Percentiles rank a stretch among this genome's conserved stretches.
Conservation (phyloP, 1,140 invertebrate species). For the Acyrthosiphon pisum region DNA sequence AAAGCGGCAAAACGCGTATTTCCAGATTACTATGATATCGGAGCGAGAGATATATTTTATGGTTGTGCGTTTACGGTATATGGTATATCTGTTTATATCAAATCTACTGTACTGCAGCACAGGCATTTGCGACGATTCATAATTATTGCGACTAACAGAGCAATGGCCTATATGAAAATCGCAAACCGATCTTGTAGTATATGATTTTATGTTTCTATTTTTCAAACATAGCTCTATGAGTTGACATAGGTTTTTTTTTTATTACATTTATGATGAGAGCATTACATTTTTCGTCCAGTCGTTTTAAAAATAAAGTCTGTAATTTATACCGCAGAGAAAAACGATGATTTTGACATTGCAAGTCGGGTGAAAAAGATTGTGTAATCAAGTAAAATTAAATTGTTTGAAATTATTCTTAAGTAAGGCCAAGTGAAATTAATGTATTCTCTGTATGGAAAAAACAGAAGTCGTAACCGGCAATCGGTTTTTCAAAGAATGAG, state of each 20-base stretch:
- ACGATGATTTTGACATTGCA: not conserved
- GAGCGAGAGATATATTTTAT: not conserved
- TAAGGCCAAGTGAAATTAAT: not conserved
- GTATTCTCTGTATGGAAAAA: no score
- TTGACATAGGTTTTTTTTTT: no score
- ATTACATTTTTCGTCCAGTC: not conserved
- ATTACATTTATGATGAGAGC: not conserved
- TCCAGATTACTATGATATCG: not conserved
- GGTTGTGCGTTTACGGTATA: not conserved
- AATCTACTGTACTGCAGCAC: not conserved
- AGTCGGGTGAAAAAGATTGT: not conserved
- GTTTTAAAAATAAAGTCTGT: not conserved
- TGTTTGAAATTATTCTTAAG: not conserved
- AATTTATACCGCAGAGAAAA: not conserved
- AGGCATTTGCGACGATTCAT: not conserved
- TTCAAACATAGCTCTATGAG: not conserved
- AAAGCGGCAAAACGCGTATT: not conserved
- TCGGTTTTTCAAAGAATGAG: not conserved
- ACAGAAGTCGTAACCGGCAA: not conserved
- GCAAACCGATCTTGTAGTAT: not conserved
- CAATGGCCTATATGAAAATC: no score
- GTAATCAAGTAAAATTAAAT: not conserved
- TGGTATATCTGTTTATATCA: not conserved
- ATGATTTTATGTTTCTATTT: not conserved
- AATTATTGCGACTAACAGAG: not conserved